A percentile compares a stretch with the other conserved stretches of the same genome.
Conservation (phyloP, 2,797 vertebrate species). For the Neosilurus mollespiculum region DNA sequence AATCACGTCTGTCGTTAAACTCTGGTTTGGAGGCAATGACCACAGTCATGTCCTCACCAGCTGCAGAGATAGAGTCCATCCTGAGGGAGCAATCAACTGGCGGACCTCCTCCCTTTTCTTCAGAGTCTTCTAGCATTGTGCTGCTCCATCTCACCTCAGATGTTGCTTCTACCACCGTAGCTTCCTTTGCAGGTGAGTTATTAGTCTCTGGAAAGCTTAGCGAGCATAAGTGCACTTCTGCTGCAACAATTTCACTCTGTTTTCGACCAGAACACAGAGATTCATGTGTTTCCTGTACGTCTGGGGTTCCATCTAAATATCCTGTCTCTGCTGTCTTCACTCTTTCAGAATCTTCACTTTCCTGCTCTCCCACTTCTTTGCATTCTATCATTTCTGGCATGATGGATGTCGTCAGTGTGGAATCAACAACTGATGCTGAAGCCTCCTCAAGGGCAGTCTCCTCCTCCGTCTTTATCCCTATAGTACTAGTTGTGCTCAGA, state of each 20-base stretch:
- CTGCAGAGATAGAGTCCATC: slow-evolving; percentile 55
- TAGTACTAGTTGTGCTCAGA: slow-evolving; percentile 63
- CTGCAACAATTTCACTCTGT: slow-evolving; percentile 53
- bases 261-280: slow-evolving; percentile 56
- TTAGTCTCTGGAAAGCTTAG: slow-evolving; percentile 62
- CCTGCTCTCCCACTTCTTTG: slow-evolving; percentile 67
- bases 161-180: slow-evolving; percentile 58
- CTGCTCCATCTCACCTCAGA: slow-evolving; percentile 64
- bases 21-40: slow-evolving; percentile 55
- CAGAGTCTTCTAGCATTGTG: slow-evolving; percentile 71
- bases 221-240: slow-evolving; percentile 52
- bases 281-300: slow-evolving; percentile 52
- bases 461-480: slow-evolving; percentile 60
- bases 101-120: slow-evolving; percentile 62
- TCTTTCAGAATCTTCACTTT: slow-evolving; percentile 65
- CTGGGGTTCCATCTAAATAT: slow-evolving; percentile 52
- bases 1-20: slow-evolving; percentile 61
- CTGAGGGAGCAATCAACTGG: slow-evolving; percentile 50
- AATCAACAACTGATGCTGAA: slow-evolving; percentile 62
- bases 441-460: slow-evolving; percentile 70
- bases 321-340: slow-evolving; percentile 57
- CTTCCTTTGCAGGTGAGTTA: slow-evolving; percentile 63
- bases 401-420: slow-evolving; percentile 76
- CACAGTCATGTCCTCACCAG: slow-evolving; percentile 56
- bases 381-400: slow-evolving; percentile 76